Evolutionary conservation across 2,797 vertebrate genomes (phyloP).

Genomic region (Anabas testudineus): DNA sequence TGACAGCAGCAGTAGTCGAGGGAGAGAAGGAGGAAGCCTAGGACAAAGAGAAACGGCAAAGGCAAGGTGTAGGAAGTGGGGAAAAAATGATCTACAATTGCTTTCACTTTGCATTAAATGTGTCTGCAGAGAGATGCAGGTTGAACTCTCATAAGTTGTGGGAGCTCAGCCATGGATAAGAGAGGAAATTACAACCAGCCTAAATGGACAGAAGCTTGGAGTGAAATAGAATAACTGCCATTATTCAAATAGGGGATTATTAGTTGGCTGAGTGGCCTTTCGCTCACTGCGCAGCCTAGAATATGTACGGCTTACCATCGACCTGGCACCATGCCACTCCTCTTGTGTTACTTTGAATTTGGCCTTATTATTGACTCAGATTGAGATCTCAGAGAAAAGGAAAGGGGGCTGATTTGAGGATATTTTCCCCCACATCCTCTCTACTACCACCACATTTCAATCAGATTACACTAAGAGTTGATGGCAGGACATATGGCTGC

Average conservation of each 20-base stretch:
- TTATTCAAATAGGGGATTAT: slow-evolving; percentile 77
- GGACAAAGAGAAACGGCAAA: slow-evolving; percentile 13
- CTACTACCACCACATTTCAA: slow-evolving; percentile 55
- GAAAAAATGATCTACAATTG: slow-evolving; percentile 48
- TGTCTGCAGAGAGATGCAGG: slow-evolving; percentile 67
- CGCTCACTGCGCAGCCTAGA: slow-evolving; percentile 41
- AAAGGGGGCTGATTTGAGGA: slow-evolving; percentile 14
- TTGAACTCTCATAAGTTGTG: slow-evolving; percentile 61
- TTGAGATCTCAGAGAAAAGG: slow-evolving; percentile 13
- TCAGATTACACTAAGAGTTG: slow-evolving; percentile 71
- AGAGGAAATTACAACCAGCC: slow-evolving; percentile 67
- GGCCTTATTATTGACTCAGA: slow-evolving; percentile 34
- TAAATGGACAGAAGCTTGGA: slow-evolving; percentile 68
- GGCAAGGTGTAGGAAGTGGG: slow-evolving; percentile 27
- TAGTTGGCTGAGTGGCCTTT: slow-evolving; percentile 71
- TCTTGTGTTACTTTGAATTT: slow-evolving; percentile 37
- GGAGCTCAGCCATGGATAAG: slow-evolving; percentile 62
- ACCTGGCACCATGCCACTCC: slow-evolving; percentile 33
- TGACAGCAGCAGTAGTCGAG: slow-evolving; percentile 33
- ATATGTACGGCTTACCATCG: slow-evolving; percentile 47
- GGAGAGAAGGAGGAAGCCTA: neutral
- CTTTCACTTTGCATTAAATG: slow-evolving; percentile 64
- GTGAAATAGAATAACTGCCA: slow-evolving; percentile 70
- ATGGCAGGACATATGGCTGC: slow-evolving; percentile 69
- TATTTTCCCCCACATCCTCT: neutral